Conservation (phyloP, 2,888 invertebrate species). For the Folsomia candida region DNA sequence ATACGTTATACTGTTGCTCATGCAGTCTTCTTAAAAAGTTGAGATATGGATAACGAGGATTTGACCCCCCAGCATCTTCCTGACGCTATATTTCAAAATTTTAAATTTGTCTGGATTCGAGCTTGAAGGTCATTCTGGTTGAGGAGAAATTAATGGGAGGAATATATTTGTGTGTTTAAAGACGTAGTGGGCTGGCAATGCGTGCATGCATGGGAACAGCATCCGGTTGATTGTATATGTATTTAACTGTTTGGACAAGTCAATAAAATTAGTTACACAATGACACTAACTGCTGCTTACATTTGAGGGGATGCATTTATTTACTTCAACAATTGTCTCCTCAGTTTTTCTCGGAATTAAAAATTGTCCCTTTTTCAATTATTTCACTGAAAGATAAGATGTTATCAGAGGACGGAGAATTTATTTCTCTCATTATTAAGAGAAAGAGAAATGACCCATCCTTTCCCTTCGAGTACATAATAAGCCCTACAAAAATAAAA, state of each 20-base stretch:
- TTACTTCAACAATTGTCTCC: too few relatives aligned
- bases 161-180: too few relatives aligned
- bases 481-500: neutral
- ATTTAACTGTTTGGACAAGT: too few relatives aligned
- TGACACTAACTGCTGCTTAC: too few relatives aligned
- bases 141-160: neutral
- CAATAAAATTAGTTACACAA: too few relatives aligned
- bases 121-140: neutral
- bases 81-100: conserved; percentile 12
- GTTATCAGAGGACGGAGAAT: neutral
- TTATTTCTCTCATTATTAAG: neutral
- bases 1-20: too few relatives aligned
- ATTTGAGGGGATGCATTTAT: too few relatives aligned
- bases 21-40: neutral
- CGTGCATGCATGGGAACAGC: too few relatives aligned
- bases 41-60: conserved; percentile 1
- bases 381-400: neutral
- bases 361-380: neutral
- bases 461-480: neutral
- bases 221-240: too few relatives aligned
- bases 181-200: too few relatives aligned
- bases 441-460: neutral
- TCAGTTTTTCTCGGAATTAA: neutral
- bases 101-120: neutral
- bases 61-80: conserved; percentile 14